Base-by-base conservation (phyloP, 2,888 invertebrate species). In the Eumacrocentrus americanus region DNA sequence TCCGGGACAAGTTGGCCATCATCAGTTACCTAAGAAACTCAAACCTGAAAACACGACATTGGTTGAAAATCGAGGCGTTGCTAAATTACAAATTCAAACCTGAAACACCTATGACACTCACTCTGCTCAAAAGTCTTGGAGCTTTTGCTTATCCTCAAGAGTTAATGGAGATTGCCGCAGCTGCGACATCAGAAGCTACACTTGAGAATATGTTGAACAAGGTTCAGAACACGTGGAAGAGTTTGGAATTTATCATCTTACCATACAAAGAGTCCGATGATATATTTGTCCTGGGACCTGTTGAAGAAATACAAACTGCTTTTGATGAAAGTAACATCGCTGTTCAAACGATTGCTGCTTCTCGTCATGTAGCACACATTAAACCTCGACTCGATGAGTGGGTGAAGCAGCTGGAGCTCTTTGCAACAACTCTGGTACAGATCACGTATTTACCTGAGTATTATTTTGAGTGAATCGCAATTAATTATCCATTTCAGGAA, bases 311-410 rank as follows among this genome's bases (percentile, higher is more conserved):
- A 23, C 94, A 93, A 79, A 84, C 88, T 0, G 84, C 89, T 1
- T 79, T 94, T 2, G 95, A 95, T 74, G 95, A 95, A 76, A 91
- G 91, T 71, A 91, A 89, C 77, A 94, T 95, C 54, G 91, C 91
- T 73, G 86, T 95, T 37, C 89, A 90, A 68, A 95, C 95, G 0
- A 94, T 96, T 48, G 87, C 91, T 0, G 93, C 93, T 71, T 95
- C 95, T 0, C 84, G 92, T 48, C 90, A 91, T 80, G 92, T 94
- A 11, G 93, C 90, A 0, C 94, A 94, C 0, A 94, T 96, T 60
- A 91, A 89, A 74, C 78, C 86, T 16, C 83, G 90, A 53, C 93
- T 95, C 0, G 91, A 94, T 44, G 92, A 94, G 64, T 95, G 95
- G 95, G 83, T 84, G 0, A 85, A 82, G 62, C 86, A 89, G 62